Evolutionary conservation across 2,888 invertebrate species (phyloP).

Genomic region (Noctua janthina): DNA sequence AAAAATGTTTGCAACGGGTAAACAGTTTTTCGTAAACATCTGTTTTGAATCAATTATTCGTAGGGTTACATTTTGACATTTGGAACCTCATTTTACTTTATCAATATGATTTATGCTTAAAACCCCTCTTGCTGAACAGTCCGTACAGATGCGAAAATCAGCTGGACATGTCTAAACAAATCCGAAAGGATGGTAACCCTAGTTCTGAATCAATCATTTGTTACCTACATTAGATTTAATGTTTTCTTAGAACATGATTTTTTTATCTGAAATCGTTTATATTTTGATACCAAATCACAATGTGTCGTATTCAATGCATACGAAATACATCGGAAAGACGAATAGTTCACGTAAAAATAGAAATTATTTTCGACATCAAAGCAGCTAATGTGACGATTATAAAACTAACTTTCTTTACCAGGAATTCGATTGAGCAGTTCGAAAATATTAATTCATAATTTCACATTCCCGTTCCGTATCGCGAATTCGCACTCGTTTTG

Average conservation of each 20-base stretch:
- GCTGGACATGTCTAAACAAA: neutral
- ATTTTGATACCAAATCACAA: neutral
- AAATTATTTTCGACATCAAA: conserved; percentile 37
- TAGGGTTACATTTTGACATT: neutral
- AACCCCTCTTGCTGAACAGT: neutral
- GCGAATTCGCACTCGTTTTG: conserved; percentile 40
- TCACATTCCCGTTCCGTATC: conserved; percentile 68
- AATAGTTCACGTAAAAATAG: conserved; percentile 13
- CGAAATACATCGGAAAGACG: conserved; percentile 14
- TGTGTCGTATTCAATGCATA: conserved; percentile 19
- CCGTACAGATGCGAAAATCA: neutral
- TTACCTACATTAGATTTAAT: neutral
- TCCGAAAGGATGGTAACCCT: neutral
- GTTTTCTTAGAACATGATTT: neutral
- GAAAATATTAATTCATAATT: conserved; percentile 67
- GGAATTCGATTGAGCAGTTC: conserved; percentile 62
- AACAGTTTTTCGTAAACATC: conserved; percentile 55
- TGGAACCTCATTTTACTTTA: neutral
- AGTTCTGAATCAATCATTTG: neutral
- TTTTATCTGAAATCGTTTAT: conserved; percentile 7
- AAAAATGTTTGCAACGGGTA: conserved; percentile 11
- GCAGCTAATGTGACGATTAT: conserved; percentile 42
- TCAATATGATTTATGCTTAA: no score
- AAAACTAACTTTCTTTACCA: conserved; percentile 61
- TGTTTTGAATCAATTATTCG: conserved; percentile 31